Conservation (phyloP, 2,888 invertebrate species). For the Eurytoma adleriae region DNA sequence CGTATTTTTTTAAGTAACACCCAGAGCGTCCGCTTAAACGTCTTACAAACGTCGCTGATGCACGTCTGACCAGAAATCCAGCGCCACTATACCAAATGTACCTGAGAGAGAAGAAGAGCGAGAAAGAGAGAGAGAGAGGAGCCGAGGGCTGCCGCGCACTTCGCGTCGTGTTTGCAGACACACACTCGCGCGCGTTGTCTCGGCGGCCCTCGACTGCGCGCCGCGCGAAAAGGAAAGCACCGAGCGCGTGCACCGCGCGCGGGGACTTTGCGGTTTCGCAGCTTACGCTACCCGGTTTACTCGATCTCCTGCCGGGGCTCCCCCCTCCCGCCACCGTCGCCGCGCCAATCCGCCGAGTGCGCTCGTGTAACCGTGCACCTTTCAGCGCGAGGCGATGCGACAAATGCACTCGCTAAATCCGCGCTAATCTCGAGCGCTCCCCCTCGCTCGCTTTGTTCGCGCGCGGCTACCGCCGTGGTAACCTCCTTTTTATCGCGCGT, state of each 20-base stretch:
- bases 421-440: neutral
- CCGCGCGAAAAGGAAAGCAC: neutral
- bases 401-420: neutral
- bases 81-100: no score
- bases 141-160: no score
- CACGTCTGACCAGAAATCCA: no score
- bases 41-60: no score
- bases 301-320: neutral
- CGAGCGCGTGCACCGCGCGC: neutral
- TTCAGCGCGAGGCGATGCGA: slow-evolving; percentile 3
- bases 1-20: no score
- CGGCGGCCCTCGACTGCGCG: neutral
- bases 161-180: slow-evolving; percentile 2
- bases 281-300: slow-evolving; percentile 62
- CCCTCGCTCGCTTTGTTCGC: slow-evolving; percentile 5
- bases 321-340: neutral
- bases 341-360: neutral
- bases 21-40: no score
- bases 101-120: slow-evolving; percentile 11
- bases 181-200: neutral
- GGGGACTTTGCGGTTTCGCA: slow-evolving; percentile 65
- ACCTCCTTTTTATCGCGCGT: neutral
- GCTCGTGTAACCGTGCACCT: slow-evolving; percentile 28
- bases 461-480: neutral
- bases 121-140: slow-evolving; percentile 39